Evolutionary conservation across 1,140 invertebrate species (phyloP), one percentile per base, ranked within the genome.

Genomic region (Drosophila kikkawai): DNA sequence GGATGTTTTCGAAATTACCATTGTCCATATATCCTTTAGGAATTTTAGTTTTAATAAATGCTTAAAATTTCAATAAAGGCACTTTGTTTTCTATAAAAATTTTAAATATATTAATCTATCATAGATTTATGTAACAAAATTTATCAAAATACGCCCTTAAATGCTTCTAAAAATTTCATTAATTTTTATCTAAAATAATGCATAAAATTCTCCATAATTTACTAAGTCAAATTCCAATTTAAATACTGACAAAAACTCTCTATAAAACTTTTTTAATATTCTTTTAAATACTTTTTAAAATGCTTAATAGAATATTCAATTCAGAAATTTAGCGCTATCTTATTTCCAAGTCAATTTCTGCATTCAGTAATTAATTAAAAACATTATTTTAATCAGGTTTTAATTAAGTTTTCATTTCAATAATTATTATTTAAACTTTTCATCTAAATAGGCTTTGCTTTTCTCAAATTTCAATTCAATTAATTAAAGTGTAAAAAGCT

Each of bases 1-100:
- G 4, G 4, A 8, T 11, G 11, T 4, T 22, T 55, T 3, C 4
- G 11, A 15, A 55, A 37, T 39, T 7, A n/a, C 7, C 13, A 11
- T 0, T 22, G n/a, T 1, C 9, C 26, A 39, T 53, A 1, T 19
- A 36, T n/a, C 8, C 26, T 22, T 11, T 3, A 4, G 0, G 12
- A 15, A 6, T 15, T 7, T 7, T 11, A 17, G 7, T 13, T 17
- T 13, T 13, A 17, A 55, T 36, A 19, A 13, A 5, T 19, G 17
- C 13, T 13, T 8, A 13, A 8, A 8, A 12, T 12, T 19, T 12
- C 0, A 19, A 7, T 7, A 8, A 29, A 29, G 3, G 0, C 3
- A 22, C 1, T 36, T 36, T 37, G 13, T 0, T 7, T 47, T 4
- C 0, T 22, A 4, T 0, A 7, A 15, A 13, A 3, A 1, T 7